Conservation (phyloP, 2,888 invertebrate genomes). For the Diachrysia chrysitis region DNA sequence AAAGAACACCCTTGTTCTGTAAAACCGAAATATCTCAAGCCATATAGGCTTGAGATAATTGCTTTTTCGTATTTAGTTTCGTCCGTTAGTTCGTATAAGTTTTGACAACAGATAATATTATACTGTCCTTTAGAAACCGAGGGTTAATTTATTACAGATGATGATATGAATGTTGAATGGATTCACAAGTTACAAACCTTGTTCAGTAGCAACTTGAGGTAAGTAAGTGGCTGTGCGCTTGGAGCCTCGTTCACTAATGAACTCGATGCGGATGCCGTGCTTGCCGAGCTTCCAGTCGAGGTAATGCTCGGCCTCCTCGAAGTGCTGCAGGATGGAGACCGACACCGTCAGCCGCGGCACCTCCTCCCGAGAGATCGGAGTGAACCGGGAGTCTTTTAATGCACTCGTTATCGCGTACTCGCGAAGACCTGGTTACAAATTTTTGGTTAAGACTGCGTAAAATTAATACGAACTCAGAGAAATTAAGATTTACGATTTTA, state of each 20-base stretch:
- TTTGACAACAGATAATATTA: too few species aligned
- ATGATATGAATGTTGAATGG: too few species aligned
- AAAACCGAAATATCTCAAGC: too few species aligned
- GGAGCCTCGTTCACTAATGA: slow-evolving; percentile 96
- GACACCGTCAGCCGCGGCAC: slow-evolving; percentile 97
- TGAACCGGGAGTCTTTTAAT: slow-evolving; percentile 98
- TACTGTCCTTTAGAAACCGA: too few species aligned
- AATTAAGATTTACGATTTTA: too few species aligned
- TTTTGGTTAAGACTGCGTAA: not conserved
- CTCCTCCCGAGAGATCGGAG: slow-evolving; percentile 98
- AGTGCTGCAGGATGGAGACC: slow-evolving; percentile 98
- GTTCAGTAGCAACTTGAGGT: slow-evolving; percentile 99
- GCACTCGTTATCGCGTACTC: slow-evolving; percentile 99
- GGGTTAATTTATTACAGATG: too few species aligned
- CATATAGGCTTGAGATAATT: too few species aligned
- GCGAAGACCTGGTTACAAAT: slow-evolving; percentile 92
- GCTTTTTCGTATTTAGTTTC: too few species aligned
- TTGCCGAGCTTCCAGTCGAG: slow-evolving; percentile 99
- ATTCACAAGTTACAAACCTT: slow-evolving; percentile 90
- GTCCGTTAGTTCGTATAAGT: too few species aligned
- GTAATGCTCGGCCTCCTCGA: slow-evolving; percentile 98
- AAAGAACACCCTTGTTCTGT: too few species aligned
- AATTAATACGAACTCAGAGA: too few species aligned
- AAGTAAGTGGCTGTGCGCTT: slow-evolving; percentile 99
- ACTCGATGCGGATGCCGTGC: slow-evolving; percentile 99